Conservation (phyloP, 2,888 invertebrate species). For the Sarcophaga subvicina region DNA sequence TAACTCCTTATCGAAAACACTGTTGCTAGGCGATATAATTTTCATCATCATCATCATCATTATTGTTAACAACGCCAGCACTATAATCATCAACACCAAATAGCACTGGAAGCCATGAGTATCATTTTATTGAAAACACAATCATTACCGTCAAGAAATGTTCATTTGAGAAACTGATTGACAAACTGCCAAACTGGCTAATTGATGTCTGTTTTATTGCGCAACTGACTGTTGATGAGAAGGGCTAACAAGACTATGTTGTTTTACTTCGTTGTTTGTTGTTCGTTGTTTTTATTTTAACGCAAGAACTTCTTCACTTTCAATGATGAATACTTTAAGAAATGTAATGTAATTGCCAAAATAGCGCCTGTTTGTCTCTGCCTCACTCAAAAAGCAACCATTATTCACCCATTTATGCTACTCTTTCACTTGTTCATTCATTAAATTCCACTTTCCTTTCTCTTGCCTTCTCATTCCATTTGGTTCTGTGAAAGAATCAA, state of each 20-base stretch:
- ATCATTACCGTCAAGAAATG: neutral
- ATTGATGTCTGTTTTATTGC: neutral
- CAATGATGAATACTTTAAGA: neutral
- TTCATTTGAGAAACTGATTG: slow-evolving; percentile 23
- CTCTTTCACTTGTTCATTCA: neutral
- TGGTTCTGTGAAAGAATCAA: neutral
- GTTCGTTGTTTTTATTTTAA: neutral
- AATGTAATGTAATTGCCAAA: slow-evolving; percentile 53
- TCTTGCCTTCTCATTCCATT: too few relatives aligned
- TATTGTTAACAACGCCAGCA: slow-evolving; percentile 1
- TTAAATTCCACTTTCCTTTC: neutral
- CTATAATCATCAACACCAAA: slow-evolving; percentile 10
- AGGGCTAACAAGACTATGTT: too few relatives aligned
- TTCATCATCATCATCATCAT: slow-evolving; percentile 10
- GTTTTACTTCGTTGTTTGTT: too few relatives aligned
- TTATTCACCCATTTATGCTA: neutral
- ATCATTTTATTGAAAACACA: slow-evolving; percentile 36
- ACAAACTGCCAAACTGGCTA: slow-evolving; percentile 12
- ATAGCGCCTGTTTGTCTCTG: slow-evolving; percentile 56
- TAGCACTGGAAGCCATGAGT: slow-evolving; percentile 30
- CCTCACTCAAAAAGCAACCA: neutral
- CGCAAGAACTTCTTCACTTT: neutral
- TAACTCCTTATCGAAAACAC: slow-evolving; percentile 10
- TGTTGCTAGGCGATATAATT: neutral
- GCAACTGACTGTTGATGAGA: neutral